Base-by-base conservation (phyloP, 2,113 vertebrate species). In the Corydoras maculifer region DNA sequence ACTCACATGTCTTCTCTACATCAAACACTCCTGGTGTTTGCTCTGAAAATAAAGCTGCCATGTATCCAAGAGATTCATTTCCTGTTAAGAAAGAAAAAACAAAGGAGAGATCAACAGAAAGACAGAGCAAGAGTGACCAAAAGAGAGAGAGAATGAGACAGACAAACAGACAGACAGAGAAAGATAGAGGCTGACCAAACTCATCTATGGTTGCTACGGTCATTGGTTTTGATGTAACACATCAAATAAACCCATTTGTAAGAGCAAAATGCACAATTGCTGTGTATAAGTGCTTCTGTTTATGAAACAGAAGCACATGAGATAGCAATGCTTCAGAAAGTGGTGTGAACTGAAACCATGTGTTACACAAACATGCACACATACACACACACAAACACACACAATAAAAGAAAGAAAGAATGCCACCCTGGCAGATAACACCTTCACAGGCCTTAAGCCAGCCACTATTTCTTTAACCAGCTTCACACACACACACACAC, bases 51-150 rank as follows among this genome's bases (percentile, higher is more conserved):
- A 76, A 76, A 58, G 30, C 66, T 50, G 62, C 74, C 57, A 70
- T 73, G 77, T 51, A 73, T 62, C 50, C 58, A 75, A 64, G 64
- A 75, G 70, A 67, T 79, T 76, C 35, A 76, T 76, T 79, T 79
- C 77, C 77, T 73, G 54, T 58, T 25, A 25, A 25, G 18, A 25
- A 25, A 25, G 18, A 25, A 25, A 25, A 25, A 25, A 25, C 18
- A 25, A 25, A 25, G 48, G 30, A 62, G 57, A 77, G 61, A 43
- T 59, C 73, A 48, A 65, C n/a, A 15, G 59, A 8, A 60, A 77
- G 58, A 50, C 13, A 61, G 43, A 66, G 66, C 18, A 14, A 60
- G 54, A 62, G 58, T 32, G 6, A 61, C 14, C 48, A 0, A 57
- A 35, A 49, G 10, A 29, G 18, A 10, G 7, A 49, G 62, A 65